Evolutionary conservation across 2,113 vertebrate genomes (phyloP), one percentile per base, ranked within the genome.

Genomic region (Nettapus auritus): DNA sequence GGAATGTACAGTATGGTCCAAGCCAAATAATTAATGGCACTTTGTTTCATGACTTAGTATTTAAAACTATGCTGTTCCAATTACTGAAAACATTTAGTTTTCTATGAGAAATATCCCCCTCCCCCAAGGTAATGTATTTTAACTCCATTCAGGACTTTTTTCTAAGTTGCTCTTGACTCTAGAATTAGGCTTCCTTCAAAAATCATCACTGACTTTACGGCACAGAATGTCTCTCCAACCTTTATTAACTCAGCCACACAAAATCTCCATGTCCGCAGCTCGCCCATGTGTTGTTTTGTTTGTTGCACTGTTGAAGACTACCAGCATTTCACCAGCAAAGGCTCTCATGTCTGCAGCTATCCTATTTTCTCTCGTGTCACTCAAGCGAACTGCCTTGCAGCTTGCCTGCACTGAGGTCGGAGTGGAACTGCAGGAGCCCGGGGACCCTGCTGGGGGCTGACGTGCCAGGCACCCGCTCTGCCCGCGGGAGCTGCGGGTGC

Each of bases 311-410:
- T 44, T 26, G 67, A 63, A 28, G 17, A 38, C 40, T 2, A n/a
- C 63, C 69, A 1, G 9, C 1, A 0, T 68, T 70, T 26, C 59
- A 23, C 13, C 84, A 57, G 83, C 3, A 66, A 25, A 50, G 57
- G 22, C 56, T 93, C 53, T 60, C 21, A 21, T 6, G 23, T 1
- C 46, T 17, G 68, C 86, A 86, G 82, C 90, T 38, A 71, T 19
- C 2, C 0, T 9, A 2, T 52, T n/a, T 62, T 20, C 48, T 25
- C 36, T 42, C 48, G 6, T 4, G 0, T 6, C 68, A 22, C 42
- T 29, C 14, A 15, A 79, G 36, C 28, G 8, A 18, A 7, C 26
- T n/a, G 91, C 34, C 89, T 42, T 31, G 60, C 71, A 34, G 95
- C 82, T 53, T 3, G n/a, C 63, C 79, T 4, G 68, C 36, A 11